Base-by-base conservation (phyloP, 2,888 invertebrate species). In the Tuberolachnus salignus region DNA sequence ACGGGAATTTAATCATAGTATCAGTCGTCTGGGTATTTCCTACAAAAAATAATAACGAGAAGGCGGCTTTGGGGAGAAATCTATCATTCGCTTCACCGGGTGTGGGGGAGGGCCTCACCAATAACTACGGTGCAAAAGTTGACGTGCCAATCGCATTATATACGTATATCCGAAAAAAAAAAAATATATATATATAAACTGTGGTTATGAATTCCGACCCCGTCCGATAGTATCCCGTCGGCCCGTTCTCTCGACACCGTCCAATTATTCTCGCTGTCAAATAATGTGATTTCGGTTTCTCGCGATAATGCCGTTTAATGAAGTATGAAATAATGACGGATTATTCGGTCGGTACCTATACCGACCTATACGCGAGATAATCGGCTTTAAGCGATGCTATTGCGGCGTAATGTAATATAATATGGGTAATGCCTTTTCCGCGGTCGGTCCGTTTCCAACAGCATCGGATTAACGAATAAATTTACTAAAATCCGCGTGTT, bases 321-420 rank as follows among this genome's bases (percentile, higher is more conserved):
- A 78, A 78, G 78, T 69, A 78, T 69, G 78, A 69, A 78, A 78
- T 78, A 51, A 51, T 69, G 59, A 78, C 67, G 78, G 67, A 69
- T 75, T 75, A 75, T 75, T 78, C 13, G 16, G 34, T 46, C 13
- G 4, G n/a, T 70, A 42, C 11, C n/a, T 26, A 49, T 70, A 42
- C 11, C n/a, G 16, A 49, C 23, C 13, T 51, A 51, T 51, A 51
- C 19, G 49, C 23, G 49, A 49, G 34, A 61, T 78, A 78, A 78
- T 78, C 78, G 78, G 78, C 78, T 78, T 78, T 78, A 69, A 61
- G 57, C 34, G 34, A 34, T 51, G 78, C 66, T 59, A 78, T 34
- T 34, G 34, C 74, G 55, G 66, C 64, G 51, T 73, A 34, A 34
- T 34, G 73, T 73, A 73, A 63, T 42, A 55, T 61, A 71, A 6